Conservation (phyloP, 2,888 invertebrate species). For the Incurvaria masculella region DNA sequence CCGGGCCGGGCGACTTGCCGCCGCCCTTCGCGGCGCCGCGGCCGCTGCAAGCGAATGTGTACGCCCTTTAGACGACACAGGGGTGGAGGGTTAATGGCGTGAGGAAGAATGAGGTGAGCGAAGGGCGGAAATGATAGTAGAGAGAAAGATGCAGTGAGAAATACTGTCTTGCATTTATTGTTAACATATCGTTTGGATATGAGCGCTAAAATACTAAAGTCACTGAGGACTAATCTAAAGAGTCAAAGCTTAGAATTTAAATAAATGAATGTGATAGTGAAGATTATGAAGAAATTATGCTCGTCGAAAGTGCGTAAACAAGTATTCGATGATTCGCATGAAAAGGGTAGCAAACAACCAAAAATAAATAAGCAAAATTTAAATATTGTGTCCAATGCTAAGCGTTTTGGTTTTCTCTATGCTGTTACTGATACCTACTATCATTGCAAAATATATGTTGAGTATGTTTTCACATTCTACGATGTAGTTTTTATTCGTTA, state of each 20-base stretch:
- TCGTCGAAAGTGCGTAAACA: too few species aligned
- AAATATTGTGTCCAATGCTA: neutral
- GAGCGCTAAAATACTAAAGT: neutral
- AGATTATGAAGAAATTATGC: too few species aligned
- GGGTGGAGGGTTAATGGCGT: conserved; percentile 12
- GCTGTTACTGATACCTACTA: too few species aligned
- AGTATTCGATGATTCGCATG: too few species aligned
- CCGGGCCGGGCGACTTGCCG: conserved; percentile 50
- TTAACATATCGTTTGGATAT: neutral
- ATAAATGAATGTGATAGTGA: too few species aligned
- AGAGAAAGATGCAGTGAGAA: conserved; percentile 17
- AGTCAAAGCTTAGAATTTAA: too few species aligned
- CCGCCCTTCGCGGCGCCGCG: conserved; percentile 55
- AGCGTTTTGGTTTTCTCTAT: too few species aligned
- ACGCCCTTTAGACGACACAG: conserved; percentile 28
- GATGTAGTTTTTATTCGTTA: too few species aligned
- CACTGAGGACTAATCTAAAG: neutral
- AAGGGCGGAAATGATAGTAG: too few species aligned
- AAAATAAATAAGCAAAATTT: neutral
- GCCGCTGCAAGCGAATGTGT: conserved; percentile 23
- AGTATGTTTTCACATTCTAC: too few species aligned
- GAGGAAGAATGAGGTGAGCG: neutral
- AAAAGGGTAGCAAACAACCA: neutral
- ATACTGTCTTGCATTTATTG: conserved; percentile 8
- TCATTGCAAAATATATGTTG: too few species aligned